phyloP scores from a whole-genome alignment of 2,888 invertebrate genomes.

The Agelastica alni region DNA sequence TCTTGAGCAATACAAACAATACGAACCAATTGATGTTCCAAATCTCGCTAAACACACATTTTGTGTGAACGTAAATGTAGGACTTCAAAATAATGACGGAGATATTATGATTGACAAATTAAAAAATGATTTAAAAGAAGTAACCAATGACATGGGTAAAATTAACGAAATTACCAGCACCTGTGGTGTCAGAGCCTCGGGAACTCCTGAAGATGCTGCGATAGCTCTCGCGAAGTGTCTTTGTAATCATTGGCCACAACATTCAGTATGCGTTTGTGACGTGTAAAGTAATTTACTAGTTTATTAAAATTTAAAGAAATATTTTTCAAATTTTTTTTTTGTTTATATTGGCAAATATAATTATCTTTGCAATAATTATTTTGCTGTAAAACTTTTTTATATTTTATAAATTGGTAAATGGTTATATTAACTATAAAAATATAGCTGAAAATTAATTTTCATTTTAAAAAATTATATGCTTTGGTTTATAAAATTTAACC shows the following conservation, averaged over 20 bases:
- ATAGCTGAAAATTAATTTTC: too few relatives aligned
- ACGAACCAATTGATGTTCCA: not conserved
- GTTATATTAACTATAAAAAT: too few relatives aligned
- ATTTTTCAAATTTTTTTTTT: too few relatives aligned
- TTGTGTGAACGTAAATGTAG: not conserved
- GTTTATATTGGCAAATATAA: too few relatives aligned
- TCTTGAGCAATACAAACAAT: not conserved
- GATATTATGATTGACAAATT: not conserved
- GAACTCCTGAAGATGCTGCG: not conserved
- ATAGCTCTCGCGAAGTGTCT: not conserved
- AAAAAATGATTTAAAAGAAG: not conserved
- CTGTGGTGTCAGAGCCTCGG: not conserved
- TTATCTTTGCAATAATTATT: too few relatives aligned
- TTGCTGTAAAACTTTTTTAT: too few relatives aligned
- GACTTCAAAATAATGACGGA: not conserved
- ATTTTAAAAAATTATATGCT: too few relatives aligned
- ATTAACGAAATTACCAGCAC: not conserved
- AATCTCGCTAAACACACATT: not conserved
- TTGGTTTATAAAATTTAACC: too few relatives aligned
- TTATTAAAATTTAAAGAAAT: too few relatives aligned
- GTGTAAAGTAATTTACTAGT: not conserved
- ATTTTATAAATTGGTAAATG: too few relatives aligned
- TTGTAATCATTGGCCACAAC: not conserved
- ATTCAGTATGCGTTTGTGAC: not conserved
- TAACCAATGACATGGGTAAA: not conserved